A percentile compares a stretch with the other conserved stretches of the same genome.
phyloP scores from a whole-genome alignment of 2,113 vertebrate species.

The Pogona vitticeps region DNA sequence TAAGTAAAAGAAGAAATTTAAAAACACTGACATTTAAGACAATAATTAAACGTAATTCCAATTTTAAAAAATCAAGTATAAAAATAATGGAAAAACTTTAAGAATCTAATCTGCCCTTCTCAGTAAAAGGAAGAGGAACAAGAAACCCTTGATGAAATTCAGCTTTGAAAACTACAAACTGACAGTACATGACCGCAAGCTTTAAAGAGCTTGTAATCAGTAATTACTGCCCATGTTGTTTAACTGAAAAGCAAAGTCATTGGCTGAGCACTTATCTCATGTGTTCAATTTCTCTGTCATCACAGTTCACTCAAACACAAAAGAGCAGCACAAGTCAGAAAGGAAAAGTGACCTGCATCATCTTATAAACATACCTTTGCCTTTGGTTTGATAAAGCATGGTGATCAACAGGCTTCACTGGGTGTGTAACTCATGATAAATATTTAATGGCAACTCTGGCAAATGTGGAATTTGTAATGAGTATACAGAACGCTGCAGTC shows the following conservation, averaged over 20 bases:
- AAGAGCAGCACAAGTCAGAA: constrained; percentile 1
- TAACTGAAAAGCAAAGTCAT: constrained; percentile 3
- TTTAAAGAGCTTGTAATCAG: constrained; percentile 37
- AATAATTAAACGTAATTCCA: too few relatives aligned
- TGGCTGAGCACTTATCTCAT: not conserved
- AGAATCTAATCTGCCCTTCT: constrained; percentile 15
- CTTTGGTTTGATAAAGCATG: constrained; percentile 54
- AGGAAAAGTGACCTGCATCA: constrained; percentile 29
- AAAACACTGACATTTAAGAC: too few relatives aligned
- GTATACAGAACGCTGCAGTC: constrained; percentile 49
- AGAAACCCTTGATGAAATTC: constrained; percentile 24
- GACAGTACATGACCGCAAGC: not conserved
- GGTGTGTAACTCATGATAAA: constrained; percentile 69
- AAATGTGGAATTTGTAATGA: constrained; percentile 63
- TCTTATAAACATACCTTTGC: constrained; percentile 41
- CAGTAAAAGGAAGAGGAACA: constrained; percentile 19
- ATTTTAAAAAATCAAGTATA: too few relatives aligned
- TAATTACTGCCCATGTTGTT: constrained; percentile 37
- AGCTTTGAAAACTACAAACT: constrained; percentile 33
- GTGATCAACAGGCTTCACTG: constrained; percentile 66
- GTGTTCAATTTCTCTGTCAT: constrained; percentile 35
- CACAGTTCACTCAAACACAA: constrained; percentile 33
- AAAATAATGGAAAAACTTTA: too few relatives aligned
- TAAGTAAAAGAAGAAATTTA: too few relatives aligned
- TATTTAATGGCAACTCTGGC: constrained; percentile 67